Evolutionary conservation across 2,888 invertebrate genomes (phyloP).

Genomic region (Ectobius pallidus): DNA sequence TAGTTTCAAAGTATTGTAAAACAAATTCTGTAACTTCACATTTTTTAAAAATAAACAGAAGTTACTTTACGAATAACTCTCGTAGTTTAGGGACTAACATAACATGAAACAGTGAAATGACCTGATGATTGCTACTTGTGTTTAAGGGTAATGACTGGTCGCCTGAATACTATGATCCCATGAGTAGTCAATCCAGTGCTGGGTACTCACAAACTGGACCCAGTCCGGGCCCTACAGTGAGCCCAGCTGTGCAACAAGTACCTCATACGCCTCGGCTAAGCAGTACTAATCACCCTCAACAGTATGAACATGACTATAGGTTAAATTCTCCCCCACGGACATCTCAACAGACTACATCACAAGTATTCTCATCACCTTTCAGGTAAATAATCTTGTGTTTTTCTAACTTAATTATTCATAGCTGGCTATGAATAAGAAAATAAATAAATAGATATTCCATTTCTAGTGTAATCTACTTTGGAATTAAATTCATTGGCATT

Average conservation of each 20-base stretch:
- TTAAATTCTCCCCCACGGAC: constrained; percentile 30
- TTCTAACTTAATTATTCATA: no score
- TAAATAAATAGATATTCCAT: no score
- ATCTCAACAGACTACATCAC: not conserved
- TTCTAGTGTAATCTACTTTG: no score
- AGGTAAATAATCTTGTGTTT: not conserved
- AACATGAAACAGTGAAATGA: no score
- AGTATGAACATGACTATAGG: constrained; percentile 32
- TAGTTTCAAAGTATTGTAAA: no score
- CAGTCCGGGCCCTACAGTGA: constrained; percentile 49
- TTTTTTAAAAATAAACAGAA: no score
- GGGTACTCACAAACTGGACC: constrained; percentile 47
- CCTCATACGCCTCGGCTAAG: constrained; percentile 14
- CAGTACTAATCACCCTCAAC: not conserved
- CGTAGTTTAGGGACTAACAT: no score
- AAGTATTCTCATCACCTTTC: constrained; percentile 2
- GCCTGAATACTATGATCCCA: constrained; percentile 55
- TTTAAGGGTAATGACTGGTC: constrained; percentile 28
- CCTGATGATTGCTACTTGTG: no score
- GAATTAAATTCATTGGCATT: no score
- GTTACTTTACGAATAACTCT: no score
- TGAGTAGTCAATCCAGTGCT: constrained; percentile 53
- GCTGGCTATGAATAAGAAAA: no score
- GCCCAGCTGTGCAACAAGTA: constrained; percentile 28
- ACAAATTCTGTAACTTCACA: no score